phyloP scores from a whole-genome alignment of 2,888 invertebrate genomes.

The Calameuta pallipes region DNA sequence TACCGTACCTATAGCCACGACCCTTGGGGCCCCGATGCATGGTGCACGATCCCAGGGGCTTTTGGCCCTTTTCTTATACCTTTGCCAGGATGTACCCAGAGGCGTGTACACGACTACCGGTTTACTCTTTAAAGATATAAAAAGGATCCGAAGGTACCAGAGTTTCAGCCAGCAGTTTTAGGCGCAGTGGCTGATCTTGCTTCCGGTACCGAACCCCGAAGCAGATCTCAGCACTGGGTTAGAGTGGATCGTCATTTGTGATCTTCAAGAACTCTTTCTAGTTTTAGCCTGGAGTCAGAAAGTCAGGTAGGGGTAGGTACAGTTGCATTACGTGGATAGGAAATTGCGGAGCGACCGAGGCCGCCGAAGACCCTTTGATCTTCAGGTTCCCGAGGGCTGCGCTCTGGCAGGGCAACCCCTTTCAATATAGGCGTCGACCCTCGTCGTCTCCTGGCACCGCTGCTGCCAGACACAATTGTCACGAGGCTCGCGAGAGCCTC shows the following conservation, averaged over 20 bases:
- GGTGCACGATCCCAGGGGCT: slow-evolving; percentile 19
- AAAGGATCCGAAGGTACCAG: neutral
- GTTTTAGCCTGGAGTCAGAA: neutral
- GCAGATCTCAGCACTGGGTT: neutral
- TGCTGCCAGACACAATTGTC: slow-evolving; percentile 60
- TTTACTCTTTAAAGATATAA: neutral
- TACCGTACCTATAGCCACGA: slow-evolving; percentile 54
- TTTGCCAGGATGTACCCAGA: neutral
- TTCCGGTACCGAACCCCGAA: neutral
- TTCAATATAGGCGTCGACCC: slow-evolving; percentile 59
- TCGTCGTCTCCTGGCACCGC: slow-evolving; percentile 42
- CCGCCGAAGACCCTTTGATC: slow-evolving; percentile 54
- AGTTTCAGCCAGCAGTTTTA: neutral
- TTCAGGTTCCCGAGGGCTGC: slow-evolving; percentile 36
- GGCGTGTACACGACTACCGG: neutral
- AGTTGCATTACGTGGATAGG: slow-evolving; percentile 22
- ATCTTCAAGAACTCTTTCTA: neutral
- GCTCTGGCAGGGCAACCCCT: slow-evolving; percentile 46
- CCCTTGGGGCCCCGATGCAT: slow-evolving; percentile 31
- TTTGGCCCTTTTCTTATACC: slow-evolving; percentile 30
- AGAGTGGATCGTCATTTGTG: neutral
- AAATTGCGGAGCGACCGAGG: neutral
- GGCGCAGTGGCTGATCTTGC: neutral
- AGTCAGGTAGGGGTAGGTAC: neutral
- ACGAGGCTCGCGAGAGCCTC: slow-evolving; percentile 36